These are phyloP conservation scores for Spialia ferax DNA, from an alignment of 2,888 invertebrate genomes.

Conservation along the genomic window DNA sequence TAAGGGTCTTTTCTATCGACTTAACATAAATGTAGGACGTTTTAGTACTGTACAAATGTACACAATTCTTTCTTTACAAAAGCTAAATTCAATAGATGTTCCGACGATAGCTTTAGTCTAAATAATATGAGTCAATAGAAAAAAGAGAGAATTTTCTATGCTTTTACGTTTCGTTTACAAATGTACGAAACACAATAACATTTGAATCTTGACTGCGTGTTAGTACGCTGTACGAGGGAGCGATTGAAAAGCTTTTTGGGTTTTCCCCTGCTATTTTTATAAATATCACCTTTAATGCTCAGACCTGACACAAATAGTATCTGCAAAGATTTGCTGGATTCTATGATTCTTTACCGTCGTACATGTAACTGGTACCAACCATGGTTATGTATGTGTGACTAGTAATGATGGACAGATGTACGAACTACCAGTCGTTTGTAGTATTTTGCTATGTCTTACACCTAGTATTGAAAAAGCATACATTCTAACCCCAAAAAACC, in stretches of 20 bases:
- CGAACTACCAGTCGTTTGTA: too few species aligned
- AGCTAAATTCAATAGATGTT: neutral
- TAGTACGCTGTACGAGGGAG: neutral
- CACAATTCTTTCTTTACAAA: neutral
- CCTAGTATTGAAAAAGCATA: too few species aligned
- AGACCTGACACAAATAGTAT: neutral
- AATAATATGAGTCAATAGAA: conserved; percentile 5
- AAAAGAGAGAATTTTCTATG: conserved; percentile 1
- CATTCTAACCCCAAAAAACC: too few species aligned
- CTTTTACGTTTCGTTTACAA: conserved; percentile 14
- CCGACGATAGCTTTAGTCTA: neutral
- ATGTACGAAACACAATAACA: conserved; percentile 18
- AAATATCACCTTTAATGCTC: neutral
- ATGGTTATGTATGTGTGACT: too few species aligned
- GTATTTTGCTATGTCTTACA: too few species aligned
- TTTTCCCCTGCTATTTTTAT: neutral
- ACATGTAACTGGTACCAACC: too few species aligned
- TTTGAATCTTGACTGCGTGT: neutral
- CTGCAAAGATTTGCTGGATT: too few species aligned
- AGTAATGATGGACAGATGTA: too few species aligned
- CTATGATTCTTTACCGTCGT: too few species aligned
- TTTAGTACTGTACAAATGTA: neutral
- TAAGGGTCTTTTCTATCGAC: too few species aligned
- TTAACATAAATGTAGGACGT: too few species aligned
- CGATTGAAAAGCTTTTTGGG: neutral